phyloP scores from a whole-genome alignment of 2,888 invertebrate species.

The Bembecia ichneumoniformis region DNA sequence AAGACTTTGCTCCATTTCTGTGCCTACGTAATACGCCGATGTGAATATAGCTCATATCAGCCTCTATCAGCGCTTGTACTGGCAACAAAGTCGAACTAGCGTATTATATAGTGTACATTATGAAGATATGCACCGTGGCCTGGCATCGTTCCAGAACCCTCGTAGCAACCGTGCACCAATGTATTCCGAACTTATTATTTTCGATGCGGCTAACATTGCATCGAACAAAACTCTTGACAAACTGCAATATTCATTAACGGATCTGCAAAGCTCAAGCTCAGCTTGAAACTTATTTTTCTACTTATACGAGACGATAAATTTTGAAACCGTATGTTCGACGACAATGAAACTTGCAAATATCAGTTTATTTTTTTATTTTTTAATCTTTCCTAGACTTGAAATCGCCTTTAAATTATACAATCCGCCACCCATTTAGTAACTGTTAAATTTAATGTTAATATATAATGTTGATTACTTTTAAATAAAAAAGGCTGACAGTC shows the following conservation, averaged over 20 bases:
- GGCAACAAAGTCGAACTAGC: background rate
- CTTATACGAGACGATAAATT: background rate
- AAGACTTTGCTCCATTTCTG: no score
- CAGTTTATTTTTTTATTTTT: no score
- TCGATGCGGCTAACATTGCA: background rate
- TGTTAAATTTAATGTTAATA: no score
- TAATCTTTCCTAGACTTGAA: no score
- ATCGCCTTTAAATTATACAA: no score
- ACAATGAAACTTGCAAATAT: no score
- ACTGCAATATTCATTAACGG: background rate
- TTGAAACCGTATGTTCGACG: background rate
- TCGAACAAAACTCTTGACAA: background rate
- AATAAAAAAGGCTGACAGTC: no score
- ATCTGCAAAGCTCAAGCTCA: background rate
- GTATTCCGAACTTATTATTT: background rate
- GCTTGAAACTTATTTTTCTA: background rate
- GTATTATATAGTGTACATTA: background rate
- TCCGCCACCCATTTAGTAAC: no score
- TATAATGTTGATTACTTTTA: no score
- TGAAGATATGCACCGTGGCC: conserved; percentile 1
- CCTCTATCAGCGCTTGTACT: no score
- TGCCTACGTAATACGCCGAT: no score
- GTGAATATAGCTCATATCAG: no score
- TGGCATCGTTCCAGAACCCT: conserved; percentile 15
- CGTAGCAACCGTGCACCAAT: conserved; percentile 11